Percentiles rank a stretch among this genome's conserved stretches.
Evolutionary conservation across 2,113 vertebrate species (phyloP).

Genomic region (Paramisgurnus dabryanus): DNA sequence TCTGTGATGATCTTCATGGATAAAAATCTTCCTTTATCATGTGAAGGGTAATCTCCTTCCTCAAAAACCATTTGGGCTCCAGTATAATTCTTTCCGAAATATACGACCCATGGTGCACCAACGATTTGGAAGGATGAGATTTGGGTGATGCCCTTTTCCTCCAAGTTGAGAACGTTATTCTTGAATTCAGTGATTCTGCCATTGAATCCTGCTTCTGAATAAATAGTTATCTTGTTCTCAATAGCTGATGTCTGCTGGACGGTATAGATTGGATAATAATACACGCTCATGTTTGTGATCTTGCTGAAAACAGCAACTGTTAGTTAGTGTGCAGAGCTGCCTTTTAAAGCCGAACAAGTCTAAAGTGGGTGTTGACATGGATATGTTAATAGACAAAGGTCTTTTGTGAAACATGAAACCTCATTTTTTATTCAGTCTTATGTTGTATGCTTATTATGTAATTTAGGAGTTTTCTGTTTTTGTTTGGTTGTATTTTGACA

Average conservation of each 20-base stretch:
- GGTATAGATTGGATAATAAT: too few species aligned
- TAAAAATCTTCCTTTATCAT: neutral
- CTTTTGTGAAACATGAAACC: too few species aligned
- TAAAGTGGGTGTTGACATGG: too few species aligned
- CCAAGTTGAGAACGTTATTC: neutral
- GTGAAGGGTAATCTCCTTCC: neutral
- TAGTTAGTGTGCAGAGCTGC: too few species aligned
- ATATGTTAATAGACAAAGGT: too few species aligned
- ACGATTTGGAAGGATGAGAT: neutral
- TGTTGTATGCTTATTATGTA: too few species aligned
- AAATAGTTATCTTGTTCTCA: neutral
- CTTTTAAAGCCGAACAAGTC: too few species aligned
- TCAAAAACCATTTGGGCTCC: neutral
- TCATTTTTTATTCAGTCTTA: too few species aligned
- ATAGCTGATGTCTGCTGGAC: neutral
- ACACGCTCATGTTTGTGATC: too few species aligned
- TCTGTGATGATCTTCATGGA: neutral
- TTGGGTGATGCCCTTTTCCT: neutral
- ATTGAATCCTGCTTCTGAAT: fast-evolving
- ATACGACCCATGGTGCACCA: neutral
- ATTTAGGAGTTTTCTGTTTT: too few species aligned
- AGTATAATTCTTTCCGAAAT: neutral
- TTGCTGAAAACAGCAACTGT: too few species aligned
- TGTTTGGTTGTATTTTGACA: too few species aligned
- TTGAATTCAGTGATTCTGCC: neutral